These are phyloP conservation scores for Stylophora pistillata DNA, from an alignment of 64 coral and sea anemone species.

Conservation along the genomic window DNA sequence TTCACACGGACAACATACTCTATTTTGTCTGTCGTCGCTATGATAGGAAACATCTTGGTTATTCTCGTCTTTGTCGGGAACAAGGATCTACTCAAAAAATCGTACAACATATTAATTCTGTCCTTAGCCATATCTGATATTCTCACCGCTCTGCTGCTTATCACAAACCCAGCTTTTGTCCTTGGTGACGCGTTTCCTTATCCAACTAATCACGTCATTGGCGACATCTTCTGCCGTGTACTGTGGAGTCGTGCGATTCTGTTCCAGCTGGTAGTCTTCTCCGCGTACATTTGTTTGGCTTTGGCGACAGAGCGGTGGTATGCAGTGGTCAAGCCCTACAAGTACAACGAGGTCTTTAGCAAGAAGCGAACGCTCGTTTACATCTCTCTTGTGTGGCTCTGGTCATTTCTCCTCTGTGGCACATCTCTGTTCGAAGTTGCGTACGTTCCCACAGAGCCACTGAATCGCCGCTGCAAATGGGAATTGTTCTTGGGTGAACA, in stretches of 20 bases:
- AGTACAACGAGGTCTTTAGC: slow-evolving; percentile 41
- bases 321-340: slow-evolving; percentile 44
- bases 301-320: slow-evolving; percentile 61
- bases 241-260: slow-evolving; percentile 51
- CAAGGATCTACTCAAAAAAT: slow-evolving; percentile 45
- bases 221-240: slow-evolving; percentile 42
- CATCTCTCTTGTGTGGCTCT: neutral
- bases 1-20: slow-evolving; percentile 1
- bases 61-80: slow-evolving; percentile 34
- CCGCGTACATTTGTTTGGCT: slow-evolving; percentile 34
- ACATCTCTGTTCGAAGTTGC: slow-evolving; percentile 4
- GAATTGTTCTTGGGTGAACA: neutral
- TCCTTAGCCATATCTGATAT: slow-evolving; percentile 35
- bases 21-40: neutral
- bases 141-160: slow-evolving; percentile 13
- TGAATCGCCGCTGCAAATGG: neutral
- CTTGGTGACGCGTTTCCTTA: slow-evolving; percentile 52
- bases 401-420: slow-evolving; percentile 21
- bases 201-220: slow-evolving; percentile 8
- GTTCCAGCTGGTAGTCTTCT: slow-evolving; percentile 42
- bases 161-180: slow-evolving; percentile 24
- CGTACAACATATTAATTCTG: slow-evolving; percentile 54
- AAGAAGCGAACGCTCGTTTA: slow-evolving; percentile 24
- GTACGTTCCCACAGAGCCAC: neutral
- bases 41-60: slow-evolving; percentile 42